phyloP scores from a whole-genome alignment of 2,797 vertebrate genomes.

The Emydoidea blandingii region DNA sequence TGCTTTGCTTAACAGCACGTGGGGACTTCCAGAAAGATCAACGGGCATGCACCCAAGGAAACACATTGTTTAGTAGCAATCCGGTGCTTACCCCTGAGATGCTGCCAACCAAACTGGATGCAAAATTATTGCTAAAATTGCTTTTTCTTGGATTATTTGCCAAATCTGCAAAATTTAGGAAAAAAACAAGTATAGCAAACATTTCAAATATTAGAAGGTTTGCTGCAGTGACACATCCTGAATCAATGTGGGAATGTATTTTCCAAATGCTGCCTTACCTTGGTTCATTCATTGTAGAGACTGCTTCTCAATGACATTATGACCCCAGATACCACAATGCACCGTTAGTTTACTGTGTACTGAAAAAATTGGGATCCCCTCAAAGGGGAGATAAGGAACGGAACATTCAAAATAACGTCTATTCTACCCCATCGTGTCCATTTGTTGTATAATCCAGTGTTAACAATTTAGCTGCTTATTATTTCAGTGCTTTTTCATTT shows the following conservation, averaged over 20 bases:
- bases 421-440: conserved; percentile 29
- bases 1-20: fast-evolving
- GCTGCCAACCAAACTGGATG: not conserved
- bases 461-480: not conserved
- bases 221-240: not conserved
- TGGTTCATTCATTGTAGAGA: conserved; percentile 59
- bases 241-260: conserved; percentile 9
- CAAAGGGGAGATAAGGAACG: conserved; percentile 68
- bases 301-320: conserved; percentile 53
- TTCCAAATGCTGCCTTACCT: conserved; percentile 35
- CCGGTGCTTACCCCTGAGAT: not conserved
- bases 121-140: not conserved
- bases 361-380: not conserved
- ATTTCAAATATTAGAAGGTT: not conserved
- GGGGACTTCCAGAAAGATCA: not conserved
- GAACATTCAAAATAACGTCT: conserved; percentile 68
- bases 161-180: not conserved
- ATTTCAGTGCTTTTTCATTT: conserved; percentile 57
- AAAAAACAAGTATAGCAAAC: not conserved
- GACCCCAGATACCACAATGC: conserved; percentile 46
- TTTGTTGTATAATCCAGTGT: not conserved
- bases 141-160: not conserved
- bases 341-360: conserved; percentile 67
- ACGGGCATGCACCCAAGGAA: fast-evolving
- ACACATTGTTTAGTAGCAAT: not conserved